Conservation (phyloP, 2,113 vertebrate species). For the Zootoca vivipara region DNA sequence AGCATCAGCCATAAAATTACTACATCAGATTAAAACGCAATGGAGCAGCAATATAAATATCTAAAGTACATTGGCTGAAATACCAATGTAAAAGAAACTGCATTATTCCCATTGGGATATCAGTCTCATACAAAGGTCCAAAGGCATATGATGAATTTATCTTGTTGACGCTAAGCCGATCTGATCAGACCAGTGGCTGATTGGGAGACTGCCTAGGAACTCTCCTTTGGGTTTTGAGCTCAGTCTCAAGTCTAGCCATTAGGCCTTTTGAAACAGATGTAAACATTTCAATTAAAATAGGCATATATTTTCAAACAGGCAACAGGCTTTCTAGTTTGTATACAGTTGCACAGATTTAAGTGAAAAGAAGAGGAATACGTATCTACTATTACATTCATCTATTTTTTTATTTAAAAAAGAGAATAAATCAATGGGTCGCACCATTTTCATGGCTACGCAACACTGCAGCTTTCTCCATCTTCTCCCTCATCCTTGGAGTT, state of each 20-base stretch:
- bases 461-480: constrained; percentile 59
- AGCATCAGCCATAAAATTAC: no score
- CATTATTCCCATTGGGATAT: neutral
- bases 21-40: no score
- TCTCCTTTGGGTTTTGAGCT: neutral
- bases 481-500: constrained; percentile 50
- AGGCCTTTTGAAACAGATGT: neutral
- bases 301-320: neutral
- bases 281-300: neutral
- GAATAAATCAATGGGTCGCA: constrained; percentile 31
- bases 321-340: neutral
- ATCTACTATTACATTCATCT: neutral
- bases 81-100: neutral
- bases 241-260: neutral
- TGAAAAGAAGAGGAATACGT: neutral
- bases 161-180: neutral
- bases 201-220: neutral
- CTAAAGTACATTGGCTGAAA: neutral
- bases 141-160: neutral
- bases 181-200: neutral
- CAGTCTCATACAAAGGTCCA: neutral
- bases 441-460: constrained; percentile 68
- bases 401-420: neutral
- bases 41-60: neutral
- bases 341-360: neutral